phyloP scores from a whole-genome alignment of 2,113 vertebrate species.

The Gallinago jamesoni region DNA sequence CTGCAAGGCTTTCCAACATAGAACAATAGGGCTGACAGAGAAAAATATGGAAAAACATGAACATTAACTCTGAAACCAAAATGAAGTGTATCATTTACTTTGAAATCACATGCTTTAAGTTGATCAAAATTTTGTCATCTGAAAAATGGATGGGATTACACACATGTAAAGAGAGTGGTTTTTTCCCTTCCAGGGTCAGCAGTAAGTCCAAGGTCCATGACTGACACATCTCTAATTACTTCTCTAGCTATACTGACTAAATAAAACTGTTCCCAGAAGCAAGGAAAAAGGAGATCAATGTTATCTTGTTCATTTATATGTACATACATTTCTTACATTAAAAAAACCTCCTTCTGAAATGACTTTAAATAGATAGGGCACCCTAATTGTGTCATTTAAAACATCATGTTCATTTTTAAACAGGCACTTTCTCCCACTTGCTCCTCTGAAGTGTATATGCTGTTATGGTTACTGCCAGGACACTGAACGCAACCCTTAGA shows the following conservation, averaged over 20 bases:
- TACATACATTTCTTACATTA: not conserved
- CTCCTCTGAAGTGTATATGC: accelerated
- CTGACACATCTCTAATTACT: not conserved
- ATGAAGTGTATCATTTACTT: not conserved
- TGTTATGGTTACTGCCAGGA: not conserved
- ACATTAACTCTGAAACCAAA: not conserved
- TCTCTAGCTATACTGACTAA: not conserved
- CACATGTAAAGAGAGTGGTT: not conserved
- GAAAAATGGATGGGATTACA: not conserved
- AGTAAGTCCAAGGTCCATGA: not conserved
- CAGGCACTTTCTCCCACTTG: not conserved
- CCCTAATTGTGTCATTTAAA: not conserved
- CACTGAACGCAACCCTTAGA: not conserved
- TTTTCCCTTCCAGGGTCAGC: not conserved
- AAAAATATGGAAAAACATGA: not conserved
- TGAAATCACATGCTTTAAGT: not conserved
- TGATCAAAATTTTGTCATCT: not conserved
- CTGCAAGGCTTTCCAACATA: not conserved
- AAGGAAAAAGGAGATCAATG: not conserved
- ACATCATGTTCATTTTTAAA: not conserved
- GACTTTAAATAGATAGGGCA: not conserved
- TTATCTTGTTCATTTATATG: not conserved
- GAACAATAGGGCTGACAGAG: not conserved
- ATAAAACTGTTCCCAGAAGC: not conserved
- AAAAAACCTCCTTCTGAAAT: not conserved